A percentile compares a stretch with the other conserved stretches of the same genome.
phyloP scores from a whole-genome alignment of 1,140 invertebrate genomes.

The Danaus melanippus region DNA sequence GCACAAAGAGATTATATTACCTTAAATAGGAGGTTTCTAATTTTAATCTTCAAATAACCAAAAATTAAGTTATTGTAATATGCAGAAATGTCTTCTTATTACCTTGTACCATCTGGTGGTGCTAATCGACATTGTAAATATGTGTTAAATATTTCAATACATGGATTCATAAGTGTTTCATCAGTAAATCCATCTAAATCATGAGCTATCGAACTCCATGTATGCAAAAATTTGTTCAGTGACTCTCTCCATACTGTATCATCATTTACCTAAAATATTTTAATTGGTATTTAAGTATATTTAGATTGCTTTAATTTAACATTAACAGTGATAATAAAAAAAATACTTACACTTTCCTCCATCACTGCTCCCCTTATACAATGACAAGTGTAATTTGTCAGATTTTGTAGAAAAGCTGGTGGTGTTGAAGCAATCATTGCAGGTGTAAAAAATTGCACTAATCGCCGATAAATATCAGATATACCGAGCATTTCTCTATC shows the following conservation, averaged over 20 bases:
- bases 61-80: background rate
- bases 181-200: conserved; percentile 74
- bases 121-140: conserved; percentile 88
- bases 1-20: background rate
- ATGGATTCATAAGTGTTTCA: conserved; percentile 69
- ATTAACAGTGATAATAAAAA: conserved; percentile 15
- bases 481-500: conserved; percentile 78
- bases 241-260: conserved; percentile 81
- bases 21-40: background rate
- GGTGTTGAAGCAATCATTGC: conserved; percentile 68
- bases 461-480: conserved; percentile 77
- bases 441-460: conserved; percentile 77
- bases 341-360: conserved; percentile 80
- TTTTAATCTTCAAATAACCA: background rate
- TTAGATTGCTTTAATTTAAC: background rate
- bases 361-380: conserved; percentile 81
- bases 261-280: conserved; percentile 50
- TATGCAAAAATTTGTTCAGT: conserved; percentile 85
- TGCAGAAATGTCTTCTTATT: conserved; percentile 20
- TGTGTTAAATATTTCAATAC: conserved; percentile 80
- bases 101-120: conserved; percentile 84
- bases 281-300: background rate
- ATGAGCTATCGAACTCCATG: conserved; percentile 81
- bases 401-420: conserved; percentile 74
- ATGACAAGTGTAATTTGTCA: conserved; percentile 81